Base-by-base conservation (phyloP, 1,140 invertebrate species). In the Galleria mellonella region DNA sequence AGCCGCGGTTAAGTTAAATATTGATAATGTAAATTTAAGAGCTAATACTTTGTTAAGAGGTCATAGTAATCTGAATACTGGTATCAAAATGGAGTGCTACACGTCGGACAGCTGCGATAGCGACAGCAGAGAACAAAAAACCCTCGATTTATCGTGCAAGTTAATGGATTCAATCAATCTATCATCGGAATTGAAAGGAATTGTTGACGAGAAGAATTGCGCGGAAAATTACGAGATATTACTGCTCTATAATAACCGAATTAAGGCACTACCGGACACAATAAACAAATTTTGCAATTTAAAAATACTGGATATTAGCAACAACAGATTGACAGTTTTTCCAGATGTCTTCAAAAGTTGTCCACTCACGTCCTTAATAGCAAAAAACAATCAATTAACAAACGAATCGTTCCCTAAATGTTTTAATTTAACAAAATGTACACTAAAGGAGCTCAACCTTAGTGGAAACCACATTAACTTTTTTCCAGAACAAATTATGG, bases 401-500 rank as follows among this genome's bases (percentile, higher is more conserved):
- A 94, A 94, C 55, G 89, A 93, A 36, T 92, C 92, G 3, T 81
- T 99, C 46, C 96, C 97, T 0, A 98, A 98, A 81, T 91, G 92
- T 48, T 93, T 98, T 62, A 88, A 87, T 17, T 59, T 66, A 0
- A 78, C 89, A 10, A 69, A 87, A 30, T 62, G 70, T 30, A 83
- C 72, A 2, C 79, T 99, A 0, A 91, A 92, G 67, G 94, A 97
- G 73, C 68, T 99, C 0, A 98, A 98, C 87, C 87, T 99, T 9
- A 97, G 95, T 84, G 97, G 97, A 9, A 99, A 99, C 87, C 81
- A 89, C 28, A 86, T 99, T 17, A 92, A 89, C 9, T 88, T 90
- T 15, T 94, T 99, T 70, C 97, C 97, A 3, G 91, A 92, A 55
- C 95, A 97, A 84, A 83, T 98, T 37, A 89, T 97, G 15, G 92